phyloP scores from a whole-genome alignment of 2,888 invertebrate species.

The Thysanoteuthis rhombus region DNA sequence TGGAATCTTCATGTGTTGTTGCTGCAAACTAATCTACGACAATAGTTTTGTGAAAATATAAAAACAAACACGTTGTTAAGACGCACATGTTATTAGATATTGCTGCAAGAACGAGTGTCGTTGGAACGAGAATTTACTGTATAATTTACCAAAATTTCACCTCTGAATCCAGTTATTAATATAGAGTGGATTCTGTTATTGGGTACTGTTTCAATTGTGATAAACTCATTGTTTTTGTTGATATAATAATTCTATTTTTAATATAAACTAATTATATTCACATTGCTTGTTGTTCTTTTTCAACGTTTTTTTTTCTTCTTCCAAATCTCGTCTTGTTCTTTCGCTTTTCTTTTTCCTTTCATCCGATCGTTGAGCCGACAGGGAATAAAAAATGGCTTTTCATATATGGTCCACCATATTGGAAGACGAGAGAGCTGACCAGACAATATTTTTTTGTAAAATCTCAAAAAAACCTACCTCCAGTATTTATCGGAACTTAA shows the following conservation, averaged over 20 bases:
- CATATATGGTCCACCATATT: background rate
- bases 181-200: background rate
- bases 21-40: too few relatives aligned
- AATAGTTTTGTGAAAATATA: too few relatives aligned
- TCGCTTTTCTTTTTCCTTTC: background rate
- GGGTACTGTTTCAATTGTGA: background rate
- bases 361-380: background rate
- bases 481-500: background rate
- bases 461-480: background rate
- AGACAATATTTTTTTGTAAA: background rate
- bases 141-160: background rate
- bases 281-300: background rate
- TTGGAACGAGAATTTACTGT: too few relatives aligned
- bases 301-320: background rate
- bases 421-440: background rate
- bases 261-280: background rate
- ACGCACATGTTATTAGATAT: too few relatives aligned
- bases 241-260: background rate
- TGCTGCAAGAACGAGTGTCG: too few relatives aligned
- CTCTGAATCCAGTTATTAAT: background rate
- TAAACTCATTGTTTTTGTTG: background rate
- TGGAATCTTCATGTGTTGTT: too few relatives aligned
- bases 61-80: too few relatives aligned
- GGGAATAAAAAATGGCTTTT: background rate
- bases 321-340: background rate